Conservation (phyloP, 1,140 invertebrate genomes). For the Lepidotrigona ventralis region DNA sequence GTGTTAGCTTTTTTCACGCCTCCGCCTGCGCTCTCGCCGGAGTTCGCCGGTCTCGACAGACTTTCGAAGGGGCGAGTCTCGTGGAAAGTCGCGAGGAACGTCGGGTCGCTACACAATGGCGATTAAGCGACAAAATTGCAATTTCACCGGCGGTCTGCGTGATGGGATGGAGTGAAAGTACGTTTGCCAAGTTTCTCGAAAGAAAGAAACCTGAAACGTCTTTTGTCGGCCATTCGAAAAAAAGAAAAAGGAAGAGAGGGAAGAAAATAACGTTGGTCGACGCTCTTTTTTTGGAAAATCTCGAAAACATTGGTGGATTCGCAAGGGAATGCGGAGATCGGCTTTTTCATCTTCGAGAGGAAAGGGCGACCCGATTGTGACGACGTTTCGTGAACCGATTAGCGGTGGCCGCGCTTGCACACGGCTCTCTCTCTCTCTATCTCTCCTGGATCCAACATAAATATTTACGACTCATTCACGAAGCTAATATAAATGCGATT, state of each 20-base stretch:
- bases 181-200: neutral
- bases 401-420: constrained; percentile 71
- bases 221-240: too few species aligned
- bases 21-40: neutral
- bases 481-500: constrained; percentile 81
- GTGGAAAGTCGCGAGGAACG: constrained; percentile 12
- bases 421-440: constrained; percentile 40
- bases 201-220: neutral
- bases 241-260: too few species aligned
- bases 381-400: constrained; percentile 76
- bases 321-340: neutral
- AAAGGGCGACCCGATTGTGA: constrained; percentile 71
- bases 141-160: constrained; percentile 30
- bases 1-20: constrained; percentile 66
- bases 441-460: constrained; percentile 71
- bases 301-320: neutral
- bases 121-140: constrained; percentile 41
- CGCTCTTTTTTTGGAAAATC: neutral
- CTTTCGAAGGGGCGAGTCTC: constrained; percentile 1
- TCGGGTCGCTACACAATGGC: constrained; percentile 38
- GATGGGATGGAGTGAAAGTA: neutral
- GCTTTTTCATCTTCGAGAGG: neutral
- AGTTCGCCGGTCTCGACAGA: neutral
- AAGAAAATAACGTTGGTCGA: too few species aligned
- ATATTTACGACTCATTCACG: constrained; percentile 80